Base-by-base conservation (phyloP, 2,797 vertebrate genomes). In the Lithobates pipiens region DNA sequence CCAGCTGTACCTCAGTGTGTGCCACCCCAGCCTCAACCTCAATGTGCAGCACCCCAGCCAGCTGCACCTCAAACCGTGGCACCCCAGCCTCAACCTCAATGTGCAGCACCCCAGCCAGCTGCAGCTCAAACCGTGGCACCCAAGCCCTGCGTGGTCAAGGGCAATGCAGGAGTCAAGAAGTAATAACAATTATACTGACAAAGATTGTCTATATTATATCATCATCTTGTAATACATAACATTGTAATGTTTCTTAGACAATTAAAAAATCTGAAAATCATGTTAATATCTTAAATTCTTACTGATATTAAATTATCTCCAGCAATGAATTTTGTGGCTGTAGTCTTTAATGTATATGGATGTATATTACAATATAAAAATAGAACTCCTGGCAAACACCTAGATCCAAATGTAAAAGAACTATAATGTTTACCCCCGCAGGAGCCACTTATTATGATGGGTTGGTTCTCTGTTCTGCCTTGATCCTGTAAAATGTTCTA, bases 151-250 rank as follows among this genome's bases (percentile, higher is more conserved):
- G 29, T 2, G 10, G 36, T 4, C 54, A 21, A 75, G 39, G 72
- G 25, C 34, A 83, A 83, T 25, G n/a, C 5, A n/a, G 73, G 42
- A 76, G 25, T 18, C 61, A 83, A 76, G 44, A 83, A 83, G 39
- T 82, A 82, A 81, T 36, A 13, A 36, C 8, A 23, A 25, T 21
- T 11, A 16, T 32, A 36, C 44, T 39, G 39, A 11, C 44, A n/a
- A 63, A 65, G 25, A 44, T 8, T 74, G 18, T 10, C 39, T 10
- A 39, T 39, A 10, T 25, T 18, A 65, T 34, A 23, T 34, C 34
- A 29, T 13, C 57, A 25, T 7, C 46, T 36, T 36, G 13, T 16
- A 18, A 27, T 1, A 0, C 21, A 25, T 25, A 72, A 5, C 16
- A 71, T 13, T 72, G 10, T 72, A 72, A 72, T 72, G 70, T 9